These are phyloP conservation scores for Macaca nemestrina DNA, from an alignment of 2,113 vertebrate species.

Conservation along the genomic window DNA sequence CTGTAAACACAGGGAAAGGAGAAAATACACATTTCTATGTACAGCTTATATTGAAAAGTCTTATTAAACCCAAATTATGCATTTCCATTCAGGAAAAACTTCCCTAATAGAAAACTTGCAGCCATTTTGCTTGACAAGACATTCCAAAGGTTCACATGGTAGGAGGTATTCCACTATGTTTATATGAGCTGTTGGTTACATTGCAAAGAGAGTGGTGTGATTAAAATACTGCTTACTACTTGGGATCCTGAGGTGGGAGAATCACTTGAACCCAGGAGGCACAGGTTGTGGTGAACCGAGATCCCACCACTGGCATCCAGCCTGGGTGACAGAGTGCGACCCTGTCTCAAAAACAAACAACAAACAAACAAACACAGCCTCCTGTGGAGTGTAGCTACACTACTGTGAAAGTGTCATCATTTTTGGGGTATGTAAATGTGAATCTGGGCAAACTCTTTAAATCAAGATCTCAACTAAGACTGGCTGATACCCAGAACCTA, in stretches of 20 bases:
- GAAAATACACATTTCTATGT: conserved; percentile 66
- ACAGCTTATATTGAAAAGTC: conserved; percentile 47
- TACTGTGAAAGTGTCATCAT: not conserved
- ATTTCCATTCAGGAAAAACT: conserved; percentile 66
- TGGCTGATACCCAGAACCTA: not conserved
- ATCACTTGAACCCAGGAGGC: too few species aligned
- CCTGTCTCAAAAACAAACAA: too few species aligned
- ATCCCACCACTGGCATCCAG: too few species aligned
- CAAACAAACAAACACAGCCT: not conserved
- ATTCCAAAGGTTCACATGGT: conserved; percentile 43
- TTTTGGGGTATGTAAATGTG: conserved; percentile 17
- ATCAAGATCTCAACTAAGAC: not conserved
- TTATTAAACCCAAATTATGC: conserved; percentile 53
- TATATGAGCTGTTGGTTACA: not conserved
- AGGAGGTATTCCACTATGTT: conserved; percentile 12
- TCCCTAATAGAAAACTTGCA: conserved; percentile 52
- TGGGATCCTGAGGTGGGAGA: too few species aligned
- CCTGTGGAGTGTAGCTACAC: not conserved
- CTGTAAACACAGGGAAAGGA: conserved; percentile 75
- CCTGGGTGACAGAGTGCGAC: too few species aligned
- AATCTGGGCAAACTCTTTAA: not conserved
- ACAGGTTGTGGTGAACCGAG: too few species aligned
- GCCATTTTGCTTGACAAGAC: conserved; percentile 50
- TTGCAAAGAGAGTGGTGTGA: conserved; percentile 29
- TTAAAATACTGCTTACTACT: not conserved